These are phyloP conservation scores for Microcebus jonahi DNA, from an alignment of 2,113 vertebrate species.

Conservation along the genomic window DNA sequence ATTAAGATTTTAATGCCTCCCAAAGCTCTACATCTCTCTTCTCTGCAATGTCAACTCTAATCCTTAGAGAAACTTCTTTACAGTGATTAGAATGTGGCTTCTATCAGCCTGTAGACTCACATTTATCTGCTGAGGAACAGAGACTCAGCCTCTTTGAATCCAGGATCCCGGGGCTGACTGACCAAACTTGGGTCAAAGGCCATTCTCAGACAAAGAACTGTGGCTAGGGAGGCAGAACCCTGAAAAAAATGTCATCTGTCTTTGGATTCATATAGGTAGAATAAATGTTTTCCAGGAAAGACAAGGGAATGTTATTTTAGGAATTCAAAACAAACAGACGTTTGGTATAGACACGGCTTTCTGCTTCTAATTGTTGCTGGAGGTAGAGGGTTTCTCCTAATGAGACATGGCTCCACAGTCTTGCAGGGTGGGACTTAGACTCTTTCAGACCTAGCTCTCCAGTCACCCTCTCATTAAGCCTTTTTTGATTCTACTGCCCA, in stretches of 20 bases:
- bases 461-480: neutral
- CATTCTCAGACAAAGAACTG: neutral
- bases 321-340: neutral
- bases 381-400: neutral
- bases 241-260: neutral
- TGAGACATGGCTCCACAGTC: neutral
- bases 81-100: neutral
- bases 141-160: neutral
- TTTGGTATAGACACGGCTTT: neutral
- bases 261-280: neutral
- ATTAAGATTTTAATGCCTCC: neutral
- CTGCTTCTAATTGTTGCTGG: neutral
- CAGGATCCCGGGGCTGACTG: neutral
- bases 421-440: neutral
- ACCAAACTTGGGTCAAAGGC: neutral
- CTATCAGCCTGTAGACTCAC: neutral
- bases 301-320: neutral
- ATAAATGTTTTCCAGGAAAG: neutral
- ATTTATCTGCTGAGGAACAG: neutral
- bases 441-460: neutral
- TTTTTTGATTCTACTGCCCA: neutral
- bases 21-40: neutral
- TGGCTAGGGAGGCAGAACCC: neutral
- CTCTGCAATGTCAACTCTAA: neutral
- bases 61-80: neutral